Evolutionary conservation across 2,888 invertebrate genomes (phyloP).

Genomic region (Petrolisthes manimaculis): DNA sequence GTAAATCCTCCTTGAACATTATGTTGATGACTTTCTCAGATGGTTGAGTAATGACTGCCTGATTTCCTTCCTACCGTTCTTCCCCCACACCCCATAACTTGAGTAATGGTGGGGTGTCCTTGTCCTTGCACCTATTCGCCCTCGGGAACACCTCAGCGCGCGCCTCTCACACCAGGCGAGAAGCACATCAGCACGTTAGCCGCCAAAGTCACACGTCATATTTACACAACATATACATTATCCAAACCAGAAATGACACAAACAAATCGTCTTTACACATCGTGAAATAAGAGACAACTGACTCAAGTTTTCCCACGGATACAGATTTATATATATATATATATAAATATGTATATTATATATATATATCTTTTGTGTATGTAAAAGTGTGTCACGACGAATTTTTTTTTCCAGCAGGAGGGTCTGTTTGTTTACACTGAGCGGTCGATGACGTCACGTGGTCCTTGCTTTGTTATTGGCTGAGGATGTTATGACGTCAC

Average conservation of each 20-base stretch:
- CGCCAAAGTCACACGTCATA: slow-evolving; percentile 57
- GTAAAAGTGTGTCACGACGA: slow-evolving; percentile 29
- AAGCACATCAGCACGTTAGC: slow-evolving; percentile 47
- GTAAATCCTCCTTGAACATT: too few relatives aligned
- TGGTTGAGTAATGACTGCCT: too few relatives aligned
- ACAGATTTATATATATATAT: neutral
- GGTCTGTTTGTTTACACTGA: neutral
- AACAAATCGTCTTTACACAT: slow-evolving; percentile 48
- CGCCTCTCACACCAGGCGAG: slow-evolving; percentile 44
- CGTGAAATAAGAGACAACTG: slow-evolving; percentile 33
- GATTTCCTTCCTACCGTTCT: too few relatives aligned
- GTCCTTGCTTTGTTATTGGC: neutral
- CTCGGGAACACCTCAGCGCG: neutral
- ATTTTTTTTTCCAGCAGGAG: slow-evolving; percentile 15
- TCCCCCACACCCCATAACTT: too few relatives aligned
- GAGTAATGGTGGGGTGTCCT: too few relatives aligned
- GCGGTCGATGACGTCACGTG: neutral
- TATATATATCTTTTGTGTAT: neutral
- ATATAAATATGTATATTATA: neutral
- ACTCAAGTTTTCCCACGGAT: slow-evolving; percentile 39
- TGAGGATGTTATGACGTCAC: neutral
- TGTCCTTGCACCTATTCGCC: neutral
- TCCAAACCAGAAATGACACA: slow-evolving; percentile 55
- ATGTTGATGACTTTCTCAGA: too few relatives aligned
- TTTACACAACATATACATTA: slow-evolving; percentile 61